Evolutionary conservation across 2,113 vertebrate genomes (phyloP).

Genomic region (Buteo buteo): DNA sequence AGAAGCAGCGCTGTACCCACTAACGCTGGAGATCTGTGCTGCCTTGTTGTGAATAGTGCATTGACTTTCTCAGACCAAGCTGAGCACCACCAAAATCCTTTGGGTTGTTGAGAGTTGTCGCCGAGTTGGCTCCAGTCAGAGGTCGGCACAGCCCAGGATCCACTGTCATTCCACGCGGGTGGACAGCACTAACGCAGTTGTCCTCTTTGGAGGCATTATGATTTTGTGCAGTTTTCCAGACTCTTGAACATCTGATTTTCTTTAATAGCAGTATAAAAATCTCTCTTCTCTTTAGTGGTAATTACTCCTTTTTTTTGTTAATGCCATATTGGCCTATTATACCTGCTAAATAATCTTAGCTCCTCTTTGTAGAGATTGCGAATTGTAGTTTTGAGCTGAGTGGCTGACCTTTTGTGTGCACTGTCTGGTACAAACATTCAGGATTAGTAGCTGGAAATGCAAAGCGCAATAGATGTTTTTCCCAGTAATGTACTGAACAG

Average conservation of each 20-base stretch:
- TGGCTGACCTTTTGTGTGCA: neutral
- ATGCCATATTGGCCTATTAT: neutral
- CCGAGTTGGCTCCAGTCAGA: neutral
- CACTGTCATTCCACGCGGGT: accelerated
- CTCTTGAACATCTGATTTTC: neutral
- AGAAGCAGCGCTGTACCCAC: neutral
- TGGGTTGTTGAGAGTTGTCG: neutral
- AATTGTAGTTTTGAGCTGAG: neutral
- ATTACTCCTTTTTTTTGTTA: neutral
- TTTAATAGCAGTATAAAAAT: neutral
- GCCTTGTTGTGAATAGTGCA: accelerated
- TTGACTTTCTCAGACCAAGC: accelerated
- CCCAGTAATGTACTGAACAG: neutral
- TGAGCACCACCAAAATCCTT: accelerated
- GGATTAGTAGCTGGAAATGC: neutral
- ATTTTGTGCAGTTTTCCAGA: neutral
- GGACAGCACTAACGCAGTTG: accelerated
- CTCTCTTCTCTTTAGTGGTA: neutral
- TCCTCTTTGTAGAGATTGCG: neutral
- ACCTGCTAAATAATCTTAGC: neutral
- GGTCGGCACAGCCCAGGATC: too few species aligned
- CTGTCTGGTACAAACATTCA: neutral
- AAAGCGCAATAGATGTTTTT: neutral
- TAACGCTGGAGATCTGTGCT: accelerated
- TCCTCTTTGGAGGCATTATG: neutral